Percentiles rank a stretch among this genome's conserved stretches.
Evolutionary conservation across 2,797 vertebrate species (phyloP).

Genomic region (Typhlichthys eigenmanni): DNA sequence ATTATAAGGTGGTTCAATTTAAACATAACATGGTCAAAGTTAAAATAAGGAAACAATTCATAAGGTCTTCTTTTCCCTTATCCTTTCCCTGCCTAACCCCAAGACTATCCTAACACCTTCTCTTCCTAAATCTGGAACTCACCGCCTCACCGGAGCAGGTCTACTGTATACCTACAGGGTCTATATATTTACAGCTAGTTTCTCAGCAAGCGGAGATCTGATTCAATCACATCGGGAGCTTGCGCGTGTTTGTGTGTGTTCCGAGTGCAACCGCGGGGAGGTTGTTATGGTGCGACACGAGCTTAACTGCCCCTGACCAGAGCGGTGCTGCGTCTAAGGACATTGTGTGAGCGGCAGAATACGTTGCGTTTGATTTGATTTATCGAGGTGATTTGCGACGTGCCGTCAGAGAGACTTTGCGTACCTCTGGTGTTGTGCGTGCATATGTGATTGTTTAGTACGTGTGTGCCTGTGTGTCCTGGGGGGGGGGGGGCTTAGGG

Average conservation of each 20-base stretch:
- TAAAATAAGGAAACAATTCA: too few relatives aligned
- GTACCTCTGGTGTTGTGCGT: background rate
- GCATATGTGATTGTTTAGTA: background rate
- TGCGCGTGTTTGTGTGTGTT: background rate
- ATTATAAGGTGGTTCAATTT: too few relatives aligned
- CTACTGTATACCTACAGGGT: background rate
- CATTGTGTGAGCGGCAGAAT: background rate
- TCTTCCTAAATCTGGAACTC: background rate
- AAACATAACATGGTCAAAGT: too few relatives aligned
- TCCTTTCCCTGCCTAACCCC: too few relatives aligned
- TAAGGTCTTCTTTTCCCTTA: too few relatives aligned
- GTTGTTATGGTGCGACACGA: background rate
- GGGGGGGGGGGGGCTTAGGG: background rate
- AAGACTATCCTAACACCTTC: too few relatives aligned
- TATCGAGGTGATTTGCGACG: conserved; percentile 11
- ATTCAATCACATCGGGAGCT: background rate
- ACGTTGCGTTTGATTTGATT: conserved; percentile 12
- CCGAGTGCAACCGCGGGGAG: too few relatives aligned
- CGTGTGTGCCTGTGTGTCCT: background rate
- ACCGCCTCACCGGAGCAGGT: background rate
- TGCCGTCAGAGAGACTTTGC: background rate
- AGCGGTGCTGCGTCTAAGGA: background rate
- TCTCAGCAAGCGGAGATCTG: background rate
- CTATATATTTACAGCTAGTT: background rate
- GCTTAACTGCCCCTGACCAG: conserved; percentile 18